These are phyloP conservation scores for Periparus ater DNA, from an alignment of 2,797 vertebrate genomes.

Conservation along the genomic window DNA sequence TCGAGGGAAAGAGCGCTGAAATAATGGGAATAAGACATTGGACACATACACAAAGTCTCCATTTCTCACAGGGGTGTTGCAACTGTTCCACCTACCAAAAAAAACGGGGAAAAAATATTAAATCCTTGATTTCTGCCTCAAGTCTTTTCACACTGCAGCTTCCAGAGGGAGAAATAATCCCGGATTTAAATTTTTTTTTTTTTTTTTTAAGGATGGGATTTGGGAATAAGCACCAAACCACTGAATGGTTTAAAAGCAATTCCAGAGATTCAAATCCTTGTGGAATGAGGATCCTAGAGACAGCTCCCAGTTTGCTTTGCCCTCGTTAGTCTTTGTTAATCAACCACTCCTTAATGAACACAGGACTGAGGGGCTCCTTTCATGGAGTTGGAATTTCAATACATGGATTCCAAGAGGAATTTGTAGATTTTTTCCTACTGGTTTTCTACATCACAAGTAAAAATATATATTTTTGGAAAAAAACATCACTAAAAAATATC, in stretches of 20 bases:
- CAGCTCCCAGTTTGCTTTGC: neutral
- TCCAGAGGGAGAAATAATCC: neutral
- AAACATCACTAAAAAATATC: neutral
- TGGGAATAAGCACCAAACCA: neutral
- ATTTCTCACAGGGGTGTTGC: conserved; percentile 89
- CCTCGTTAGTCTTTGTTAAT: neutral
- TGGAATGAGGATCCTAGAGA: neutral
- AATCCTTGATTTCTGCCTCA: neutral
- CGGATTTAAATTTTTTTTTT: too few relatives aligned
- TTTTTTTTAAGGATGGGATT: neutral
- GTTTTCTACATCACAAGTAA: neutral
- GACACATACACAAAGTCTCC: conserved; percentile 94
- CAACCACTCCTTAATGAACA: neutral
- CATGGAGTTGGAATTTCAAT: neutral
- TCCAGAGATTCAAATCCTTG: neutral
- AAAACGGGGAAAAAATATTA: conserved; percentile 75
- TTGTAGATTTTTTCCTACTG: neutral
- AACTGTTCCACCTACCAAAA: conserved; percentile 92
- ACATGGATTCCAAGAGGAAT: neutral
- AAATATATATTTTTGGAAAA: neutral
- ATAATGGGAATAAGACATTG: conserved; percentile 26
- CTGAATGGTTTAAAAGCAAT: neutral
- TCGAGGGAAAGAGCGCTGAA: neutral
- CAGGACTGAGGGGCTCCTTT: neutral
- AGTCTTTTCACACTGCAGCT: neutral